phyloP scores from a whole-genome alignment of 1,140 invertebrate species.

The Globodera ellingtonae region DNA sequence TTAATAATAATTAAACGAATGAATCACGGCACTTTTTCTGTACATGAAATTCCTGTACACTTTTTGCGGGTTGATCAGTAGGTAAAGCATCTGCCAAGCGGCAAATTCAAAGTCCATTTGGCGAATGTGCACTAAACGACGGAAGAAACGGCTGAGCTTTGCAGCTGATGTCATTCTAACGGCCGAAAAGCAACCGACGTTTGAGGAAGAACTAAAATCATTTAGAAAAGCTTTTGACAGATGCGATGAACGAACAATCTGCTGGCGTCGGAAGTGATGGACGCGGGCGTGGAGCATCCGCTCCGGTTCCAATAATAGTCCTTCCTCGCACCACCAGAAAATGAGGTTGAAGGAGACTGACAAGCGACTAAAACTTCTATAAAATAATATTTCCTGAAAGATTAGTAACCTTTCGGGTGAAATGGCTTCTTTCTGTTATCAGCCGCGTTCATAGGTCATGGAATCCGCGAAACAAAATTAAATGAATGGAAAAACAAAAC shows the following conservation, averaged over 20 bases:
- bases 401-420: background rate
- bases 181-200: slow-evolving; percentile 62
- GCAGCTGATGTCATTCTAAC: slow-evolving; percentile 63
- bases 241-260: slow-evolving; percentile 28
- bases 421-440: background rate
- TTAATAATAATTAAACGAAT: background rate
- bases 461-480: background rate
- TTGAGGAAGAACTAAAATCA: slow-evolving; percentile 38
- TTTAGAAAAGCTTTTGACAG: background rate
- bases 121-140: slow-evolving; percentile 85
- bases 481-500: too few relatives aligned
- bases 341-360: slow-evolving; percentile 49
- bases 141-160: slow-evolving; percentile 67
- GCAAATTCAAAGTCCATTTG: slow-evolving; percentile 99
- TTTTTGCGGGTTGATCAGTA: slow-evolving; percentile 92
- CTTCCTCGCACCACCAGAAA: slow-evolving; percentile 27
- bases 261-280: slow-evolving; percentile 40
- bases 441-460: background rate
- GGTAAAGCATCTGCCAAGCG: slow-evolving; percentile 95
- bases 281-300: slow-evolving; percentile 57
- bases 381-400: too few relatives aligned
- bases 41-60: slow-evolving; percentile 95
- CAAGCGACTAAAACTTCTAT: background rate
- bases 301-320: slow-evolving; percentile 44
- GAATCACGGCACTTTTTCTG: slow-evolving; percentile 81